These are phyloP conservation scores for Periparus ater DNA, from an alignment of 2,797 vertebrate species.

Conservation along the genomic window DNA sequence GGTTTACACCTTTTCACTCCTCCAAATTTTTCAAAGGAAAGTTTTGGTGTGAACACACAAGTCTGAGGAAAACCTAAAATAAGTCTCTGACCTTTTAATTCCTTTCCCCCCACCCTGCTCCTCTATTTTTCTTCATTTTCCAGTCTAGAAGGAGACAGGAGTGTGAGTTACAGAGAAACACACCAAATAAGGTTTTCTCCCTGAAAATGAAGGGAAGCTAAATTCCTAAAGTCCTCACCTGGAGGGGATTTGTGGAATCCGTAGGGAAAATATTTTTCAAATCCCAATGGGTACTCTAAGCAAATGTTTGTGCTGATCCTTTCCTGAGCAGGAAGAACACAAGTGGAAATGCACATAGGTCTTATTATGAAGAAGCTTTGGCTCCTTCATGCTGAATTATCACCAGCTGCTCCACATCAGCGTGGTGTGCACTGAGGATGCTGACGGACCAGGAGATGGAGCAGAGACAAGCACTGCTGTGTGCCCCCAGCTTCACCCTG, in stretches of 20 bases:
- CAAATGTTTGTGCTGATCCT: neutral
- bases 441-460: neutral
- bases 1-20: neutral
- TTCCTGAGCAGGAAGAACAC: neutral
- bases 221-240: neutral
- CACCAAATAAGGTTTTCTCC: neutral
- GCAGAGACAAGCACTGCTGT: neutral
- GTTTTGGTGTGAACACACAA: neutral
- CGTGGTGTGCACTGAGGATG: accelerated
- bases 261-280: neutral
- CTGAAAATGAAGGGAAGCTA: neutral
- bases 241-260: neutral
- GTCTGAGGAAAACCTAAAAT: neutral
- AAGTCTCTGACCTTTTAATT: neutral
- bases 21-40: neutral
- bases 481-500: neutral
- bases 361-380: neutral
- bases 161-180: neutral
- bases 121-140: neutral
- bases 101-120: accelerated
- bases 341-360: neutral
- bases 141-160: neutral
- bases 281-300: neutral
- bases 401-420: neutral
- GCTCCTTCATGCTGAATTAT: neutral